A percentile compares a stretch with the other conserved stretches of the same genome.
Evolutionary conservation across 2,797 vertebrate species (phyloP).

Genomic region (Channallabes apus): DNA sequence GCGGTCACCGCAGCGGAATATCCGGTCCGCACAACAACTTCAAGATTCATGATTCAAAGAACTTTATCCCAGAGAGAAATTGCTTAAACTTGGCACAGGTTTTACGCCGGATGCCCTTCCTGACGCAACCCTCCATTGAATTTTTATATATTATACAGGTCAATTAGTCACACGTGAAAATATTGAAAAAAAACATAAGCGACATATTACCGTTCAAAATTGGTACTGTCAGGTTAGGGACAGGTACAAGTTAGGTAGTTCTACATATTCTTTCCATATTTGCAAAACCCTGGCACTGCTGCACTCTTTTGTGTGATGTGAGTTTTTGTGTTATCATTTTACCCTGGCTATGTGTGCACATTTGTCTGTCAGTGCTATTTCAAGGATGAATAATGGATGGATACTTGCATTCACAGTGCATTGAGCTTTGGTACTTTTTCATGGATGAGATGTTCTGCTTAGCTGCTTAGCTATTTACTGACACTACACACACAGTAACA

Average conservation of each 20-base stretch:
- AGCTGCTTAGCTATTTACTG: conserved; percentile 56
- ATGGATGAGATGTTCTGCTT: conserved; percentile 49
- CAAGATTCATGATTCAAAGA: too few species aligned
- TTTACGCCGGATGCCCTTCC: too few species aligned
- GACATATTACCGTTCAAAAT: neutral
- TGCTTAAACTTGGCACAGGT: too few species aligned
- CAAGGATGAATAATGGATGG: conserved; percentile 49
- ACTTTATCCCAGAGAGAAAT: too few species aligned
- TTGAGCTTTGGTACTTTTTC: conserved; percentile 36
- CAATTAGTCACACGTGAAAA: neutral
- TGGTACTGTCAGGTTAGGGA: neutral
- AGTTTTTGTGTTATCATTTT: neutral
- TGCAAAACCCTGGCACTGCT: neutral
- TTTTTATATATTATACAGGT: neutral
- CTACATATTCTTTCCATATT: neutral
- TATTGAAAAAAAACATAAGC: neutral
- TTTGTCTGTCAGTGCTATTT: conserved; percentile 24
- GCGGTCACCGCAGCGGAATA: too few species aligned
- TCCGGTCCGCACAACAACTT: too few species aligned
- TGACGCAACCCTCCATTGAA: too few species aligned
- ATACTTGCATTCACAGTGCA: conserved; percentile 47
- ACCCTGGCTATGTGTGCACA: neutral
- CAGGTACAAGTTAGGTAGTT: neutral
- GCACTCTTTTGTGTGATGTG: neutral
- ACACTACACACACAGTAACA: conserved; percentile 48